Percentiles rank a stretch among this genome's conserved stretches.
Conservation (phyloP, 2,113 vertebrate species). For the Coptodon rendalli region DNA sequence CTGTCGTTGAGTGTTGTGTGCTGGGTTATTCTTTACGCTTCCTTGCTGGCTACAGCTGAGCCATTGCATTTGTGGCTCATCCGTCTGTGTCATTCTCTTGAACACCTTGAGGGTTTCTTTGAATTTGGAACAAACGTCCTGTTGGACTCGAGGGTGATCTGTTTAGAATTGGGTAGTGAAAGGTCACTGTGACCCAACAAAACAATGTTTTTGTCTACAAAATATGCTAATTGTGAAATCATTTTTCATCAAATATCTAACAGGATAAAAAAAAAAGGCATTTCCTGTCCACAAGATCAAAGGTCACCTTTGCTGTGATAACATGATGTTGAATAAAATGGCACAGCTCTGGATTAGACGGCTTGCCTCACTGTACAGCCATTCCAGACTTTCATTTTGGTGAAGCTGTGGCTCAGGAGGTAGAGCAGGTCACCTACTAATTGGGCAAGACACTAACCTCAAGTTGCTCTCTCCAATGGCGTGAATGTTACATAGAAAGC, state of each 20-base stretch:
- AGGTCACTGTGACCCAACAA: neutral
- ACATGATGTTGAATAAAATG: neutral
- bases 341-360: neutral
- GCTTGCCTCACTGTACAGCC: neutral
- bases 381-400: neutral
- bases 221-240: neutral
- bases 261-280: neutral
- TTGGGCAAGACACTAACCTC: neutral
- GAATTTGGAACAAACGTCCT: neutral
- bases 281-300: neutral
- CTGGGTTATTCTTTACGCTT: neutral
- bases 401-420: neutral
- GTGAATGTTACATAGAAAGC: neutral
- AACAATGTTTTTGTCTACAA: neutral
- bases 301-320: neutral
- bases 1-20: neutral
- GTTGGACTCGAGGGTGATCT: neutral
- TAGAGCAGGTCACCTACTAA: neutral
- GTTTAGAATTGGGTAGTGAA: neutral
- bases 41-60: neutral
- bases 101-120: neutral
- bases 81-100: neutral
- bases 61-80: neutral
- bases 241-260: neutral
- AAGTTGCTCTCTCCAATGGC: neutral